Percentiles rank a stretch among this genome's conserved stretches.
Evolutionary conservation across 92 coral and sea anemone genomes (phyloP).

Genomic region (Zoanthus sociatus): DNA sequence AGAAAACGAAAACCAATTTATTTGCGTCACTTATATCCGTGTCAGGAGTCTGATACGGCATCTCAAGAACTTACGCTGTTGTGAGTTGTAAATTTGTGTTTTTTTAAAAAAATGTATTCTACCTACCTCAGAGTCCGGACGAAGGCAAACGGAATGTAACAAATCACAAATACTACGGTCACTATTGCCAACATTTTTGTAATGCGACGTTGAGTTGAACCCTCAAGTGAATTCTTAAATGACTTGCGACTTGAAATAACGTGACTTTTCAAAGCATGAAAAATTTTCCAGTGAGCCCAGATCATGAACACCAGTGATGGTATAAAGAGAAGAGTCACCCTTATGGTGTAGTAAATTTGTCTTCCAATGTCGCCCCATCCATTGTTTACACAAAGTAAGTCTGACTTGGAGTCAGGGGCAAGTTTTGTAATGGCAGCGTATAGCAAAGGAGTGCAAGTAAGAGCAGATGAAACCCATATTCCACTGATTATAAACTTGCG

Average conservation of each 20-base stretch:
- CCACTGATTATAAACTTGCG: constrained; percentile 18
- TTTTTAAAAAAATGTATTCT: not conserved
- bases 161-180: constrained; percentile 17
- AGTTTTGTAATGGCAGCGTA: constrained; percentile 16
- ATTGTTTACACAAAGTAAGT: constrained; percentile 21
- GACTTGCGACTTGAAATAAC: not conserved
- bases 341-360: constrained; percentile 23
- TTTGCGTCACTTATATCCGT: not conserved
- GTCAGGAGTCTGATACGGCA: not conserved
- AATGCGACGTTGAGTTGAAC: constrained; percentile 38
- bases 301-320: constrained; percentile 25
- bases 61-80: not conserved
- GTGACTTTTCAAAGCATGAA: constrained; percentile 20
- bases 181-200: constrained; percentile 42
- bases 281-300: constrained; percentile 41
- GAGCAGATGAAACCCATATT: constrained; percentile 20
- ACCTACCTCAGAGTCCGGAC: constrained; percentile 42
- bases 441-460: constrained; percentile 28
- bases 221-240: constrained; percentile 30
- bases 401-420: not conserved
- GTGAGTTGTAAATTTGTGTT: not conserved
- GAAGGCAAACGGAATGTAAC: constrained; percentile 41
- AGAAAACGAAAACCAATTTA: not conserved
- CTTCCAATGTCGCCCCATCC: constrained; percentile 42
- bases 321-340: not conserved